phyloP scores from a whole-genome alignment of 2,888 invertebrate genomes.

The Cosmopolites sordidus region DNA sequence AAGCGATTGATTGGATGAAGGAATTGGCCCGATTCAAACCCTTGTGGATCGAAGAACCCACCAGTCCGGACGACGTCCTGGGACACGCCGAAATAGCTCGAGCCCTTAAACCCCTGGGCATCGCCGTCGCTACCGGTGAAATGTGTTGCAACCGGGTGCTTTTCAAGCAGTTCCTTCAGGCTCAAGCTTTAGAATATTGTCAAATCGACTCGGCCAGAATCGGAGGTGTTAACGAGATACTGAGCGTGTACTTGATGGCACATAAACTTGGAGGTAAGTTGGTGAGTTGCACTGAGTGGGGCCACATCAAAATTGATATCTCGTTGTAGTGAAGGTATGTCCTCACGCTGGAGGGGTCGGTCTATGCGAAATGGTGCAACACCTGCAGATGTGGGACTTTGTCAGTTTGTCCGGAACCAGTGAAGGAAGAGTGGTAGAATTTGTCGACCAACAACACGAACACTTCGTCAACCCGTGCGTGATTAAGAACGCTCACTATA shows the following conservation, averaged over 20 bases:
- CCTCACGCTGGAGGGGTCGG: slow-evolving; percentile 95
- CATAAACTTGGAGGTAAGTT: slow-evolving; percentile 70
- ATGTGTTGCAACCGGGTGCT: slow-evolving; percentile 88
- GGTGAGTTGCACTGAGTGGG: background rate
- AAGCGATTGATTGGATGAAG: slow-evolving; percentile 85
- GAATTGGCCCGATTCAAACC: slow-evolving; percentile 68
- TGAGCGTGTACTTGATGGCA: slow-evolving; percentile 86
- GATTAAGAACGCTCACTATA: slow-evolving; percentile 67
- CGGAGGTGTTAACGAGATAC: slow-evolving; percentile 83
- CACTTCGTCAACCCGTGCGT: slow-evolving; percentile 74
- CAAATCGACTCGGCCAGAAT: slow-evolving; percentile 88
- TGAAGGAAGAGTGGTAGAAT: slow-evolving; percentile 74
- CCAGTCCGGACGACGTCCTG: slow-evolving; percentile 85
- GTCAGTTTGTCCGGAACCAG: slow-evolving; percentile 66
- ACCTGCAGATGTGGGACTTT: slow-evolving; percentile 86
- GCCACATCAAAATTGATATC: background rate
- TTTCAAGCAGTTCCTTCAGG: slow-evolving; percentile 86
- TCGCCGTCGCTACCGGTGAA: slow-evolving; percentile 88
- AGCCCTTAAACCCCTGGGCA: slow-evolving; percentile 67
- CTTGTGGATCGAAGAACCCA: slow-evolving; percentile 91
- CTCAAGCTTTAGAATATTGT: slow-evolving; percentile 77
- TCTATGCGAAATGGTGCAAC: slow-evolving; percentile 90
- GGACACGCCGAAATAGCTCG: slow-evolving; percentile 78
- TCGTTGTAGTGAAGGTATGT: slow-evolving; percentile 76
- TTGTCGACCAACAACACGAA: slow-evolving; percentile 86